These are phyloP conservation scores for Caenorhabditis sp. DNA, from an alignment of 2,888 invertebrate species.

Conservation along the genomic window DNA sequence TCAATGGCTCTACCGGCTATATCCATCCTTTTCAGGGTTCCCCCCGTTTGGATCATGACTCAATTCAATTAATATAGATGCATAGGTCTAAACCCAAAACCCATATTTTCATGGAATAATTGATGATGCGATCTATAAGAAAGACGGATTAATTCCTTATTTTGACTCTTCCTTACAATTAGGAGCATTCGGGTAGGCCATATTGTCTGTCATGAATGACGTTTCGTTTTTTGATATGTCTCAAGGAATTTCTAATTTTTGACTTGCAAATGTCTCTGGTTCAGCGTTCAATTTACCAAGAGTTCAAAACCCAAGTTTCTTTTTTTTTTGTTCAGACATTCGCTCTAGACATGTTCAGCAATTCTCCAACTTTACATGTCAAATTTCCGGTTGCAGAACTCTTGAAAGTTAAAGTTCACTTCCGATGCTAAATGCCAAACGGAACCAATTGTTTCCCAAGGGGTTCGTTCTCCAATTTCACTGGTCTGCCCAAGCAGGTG, in stretches of 20 bases:
- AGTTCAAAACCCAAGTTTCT: background rate
- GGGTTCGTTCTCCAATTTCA: background rate
- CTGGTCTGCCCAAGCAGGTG: too few species aligned
- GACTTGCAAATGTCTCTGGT: too few species aligned
- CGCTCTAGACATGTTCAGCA: constrained; percentile 2
- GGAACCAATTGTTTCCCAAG: background rate
- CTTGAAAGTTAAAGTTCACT: background rate
- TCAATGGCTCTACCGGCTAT: background rate
- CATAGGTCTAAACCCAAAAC: background rate
- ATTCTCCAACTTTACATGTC: background rate
- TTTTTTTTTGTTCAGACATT: too few species aligned
- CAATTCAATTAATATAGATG: background rate
- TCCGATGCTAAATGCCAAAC: background rate
- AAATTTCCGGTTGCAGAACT: background rate
- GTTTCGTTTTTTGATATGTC: too few species aligned
- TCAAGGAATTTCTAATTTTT: too few species aligned
- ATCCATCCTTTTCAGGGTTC: background rate
- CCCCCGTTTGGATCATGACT: background rate
- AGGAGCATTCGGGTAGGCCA: background rate
- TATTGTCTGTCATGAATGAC: background rate
- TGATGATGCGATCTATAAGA: constrained; percentile 2
- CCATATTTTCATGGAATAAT: background rate
- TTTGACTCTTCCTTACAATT: background rate
- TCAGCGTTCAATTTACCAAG: too few species aligned
- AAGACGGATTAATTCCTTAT: constrained; percentile 4